Percentiles rank a stretch among this genome's conserved stretches.
phyloP scores from a whole-genome alignment of 2,888 invertebrate species.

The Drosophila quasianomalipes region DNA sequence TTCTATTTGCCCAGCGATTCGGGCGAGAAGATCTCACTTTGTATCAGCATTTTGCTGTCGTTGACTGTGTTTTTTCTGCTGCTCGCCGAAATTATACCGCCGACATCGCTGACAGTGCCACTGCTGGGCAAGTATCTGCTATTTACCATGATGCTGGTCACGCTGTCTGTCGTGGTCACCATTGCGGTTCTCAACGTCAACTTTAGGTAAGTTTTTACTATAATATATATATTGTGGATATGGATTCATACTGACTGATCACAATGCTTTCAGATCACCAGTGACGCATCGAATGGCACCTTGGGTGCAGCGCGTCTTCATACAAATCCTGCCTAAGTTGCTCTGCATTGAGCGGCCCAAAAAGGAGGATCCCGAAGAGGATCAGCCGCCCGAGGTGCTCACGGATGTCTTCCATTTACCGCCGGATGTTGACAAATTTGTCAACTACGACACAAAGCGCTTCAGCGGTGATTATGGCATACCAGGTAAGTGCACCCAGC shows the following conservation, averaged over 20 bases:
- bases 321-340: conserved; percentile 93
- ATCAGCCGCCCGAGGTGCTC: conserved; percentile 88
- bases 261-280: conserved; percentile 88
- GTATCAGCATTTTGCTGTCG: conserved; percentile 96
- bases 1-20: conserved; percentile 99
- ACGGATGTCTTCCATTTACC: conserved; percentile 92
- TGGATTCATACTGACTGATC: neutral
- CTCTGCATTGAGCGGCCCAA: conserved; percentile 95
- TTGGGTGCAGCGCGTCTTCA: conserved; percentile 95
- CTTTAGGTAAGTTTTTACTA: conserved; percentile 87
- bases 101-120: conserved; percentile 96
- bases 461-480: conserved; percentile 91
- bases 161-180: conserved; percentile 96
- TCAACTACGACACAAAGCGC: conserved; percentile 88
- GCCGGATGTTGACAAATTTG: conserved; percentile 88
- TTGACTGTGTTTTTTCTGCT: conserved; percentile 97
- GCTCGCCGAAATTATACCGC: conserved; percentile 97
- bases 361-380: conserved; percentile 90
- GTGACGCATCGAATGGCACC: conserved; percentile 97
- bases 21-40: conserved; percentile 98
- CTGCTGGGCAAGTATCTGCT: conserved; percentile 96
- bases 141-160: conserved; percentile 97
- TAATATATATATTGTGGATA: neutral
- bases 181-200: conserved; percentile 97
- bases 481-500: conserved; percentile 85